A percentile compares a stretch with the other conserved stretches of the same genome.
phyloP scores from a whole-genome alignment of 2,888 invertebrate species.

The Watsonalla binaria region DNA sequence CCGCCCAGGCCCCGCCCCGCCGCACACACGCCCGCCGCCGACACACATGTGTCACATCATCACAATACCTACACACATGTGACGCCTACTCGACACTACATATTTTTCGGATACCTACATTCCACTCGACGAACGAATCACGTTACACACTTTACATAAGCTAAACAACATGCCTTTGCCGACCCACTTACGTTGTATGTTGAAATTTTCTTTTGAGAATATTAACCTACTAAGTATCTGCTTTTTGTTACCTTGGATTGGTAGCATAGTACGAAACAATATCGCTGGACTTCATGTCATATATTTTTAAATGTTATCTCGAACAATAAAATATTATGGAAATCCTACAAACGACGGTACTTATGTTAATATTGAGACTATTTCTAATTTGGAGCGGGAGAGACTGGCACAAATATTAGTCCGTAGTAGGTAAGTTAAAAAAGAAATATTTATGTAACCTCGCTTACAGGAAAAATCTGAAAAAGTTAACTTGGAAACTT shows the following conservation, averaged over 20 bases:
- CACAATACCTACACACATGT: slow-evolving; percentile 65
- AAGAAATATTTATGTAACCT: slow-evolving; percentile 1
- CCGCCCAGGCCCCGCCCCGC: slow-evolving; percentile 61
- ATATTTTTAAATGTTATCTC: neutral
- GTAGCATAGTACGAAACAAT: neutral
- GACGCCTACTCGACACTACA: slow-evolving; percentile 68
- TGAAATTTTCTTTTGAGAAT: too few relatives aligned
- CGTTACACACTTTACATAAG: neutral
- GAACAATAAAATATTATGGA: neutral
- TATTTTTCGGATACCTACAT: slow-evolving; percentile 63
- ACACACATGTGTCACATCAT: slow-evolving; percentile 62
- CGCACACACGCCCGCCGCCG: slow-evolving; percentile 37
- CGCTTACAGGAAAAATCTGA: slow-evolving; percentile 1
- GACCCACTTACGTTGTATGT: neutral
- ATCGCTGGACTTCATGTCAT: neutral
- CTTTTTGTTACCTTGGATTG: too few relatives aligned
- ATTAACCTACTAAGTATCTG: too few relatives aligned
- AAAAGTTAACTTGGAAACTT: slow-evolving; percentile 1
- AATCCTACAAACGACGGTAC: neutral
- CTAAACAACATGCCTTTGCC: neutral
- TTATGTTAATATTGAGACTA: neutral
- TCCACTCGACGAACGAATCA: slow-evolving; percentile 6
- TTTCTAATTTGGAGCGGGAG: neutral
- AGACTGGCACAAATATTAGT: neutral
- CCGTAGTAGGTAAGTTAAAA: neutral